Evolutionary conservation across 2,113 vertebrate genomes (phyloP).

Genomic region (Myocastor coypus): DNA sequence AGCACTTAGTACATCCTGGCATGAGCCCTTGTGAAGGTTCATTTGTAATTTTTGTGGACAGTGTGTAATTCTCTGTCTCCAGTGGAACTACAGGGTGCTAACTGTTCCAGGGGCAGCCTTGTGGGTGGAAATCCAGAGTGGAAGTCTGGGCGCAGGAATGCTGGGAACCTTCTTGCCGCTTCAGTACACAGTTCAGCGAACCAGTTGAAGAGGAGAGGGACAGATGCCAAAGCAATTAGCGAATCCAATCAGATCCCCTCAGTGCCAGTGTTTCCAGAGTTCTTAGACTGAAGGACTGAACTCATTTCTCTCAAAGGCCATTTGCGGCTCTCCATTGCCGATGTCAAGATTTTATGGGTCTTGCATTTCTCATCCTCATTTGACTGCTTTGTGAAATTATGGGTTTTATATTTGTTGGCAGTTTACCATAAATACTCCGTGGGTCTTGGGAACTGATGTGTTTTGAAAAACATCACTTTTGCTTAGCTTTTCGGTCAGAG

Average conservation of each 20-base stretch:
- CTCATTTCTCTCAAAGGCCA: slow-evolving; percentile 65
- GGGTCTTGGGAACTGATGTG: slow-evolving; percentile 23
- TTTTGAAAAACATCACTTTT: slow-evolving; percentile 68
- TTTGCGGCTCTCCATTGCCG: slow-evolving; percentile 71
- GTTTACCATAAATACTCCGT: not conserved
- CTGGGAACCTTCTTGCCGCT: slow-evolving; percentile 60
- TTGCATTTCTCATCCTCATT: slow-evolving; percentile 74
- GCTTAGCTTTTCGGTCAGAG: slow-evolving; percentile 47
- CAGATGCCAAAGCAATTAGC: slow-evolving; percentile 80
- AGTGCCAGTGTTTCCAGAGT: slow-evolving; percentile 78
- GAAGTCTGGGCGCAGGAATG: slow-evolving; percentile 70
- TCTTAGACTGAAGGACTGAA: slow-evolving; percentile 72
- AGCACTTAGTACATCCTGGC: not conserved
- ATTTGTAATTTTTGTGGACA: not conserved
- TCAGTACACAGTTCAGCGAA: slow-evolving; percentile 56
- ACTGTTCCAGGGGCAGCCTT: slow-evolving; percentile 42
- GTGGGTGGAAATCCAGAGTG: slow-evolving; percentile 71
- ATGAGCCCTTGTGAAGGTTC: not conserved
- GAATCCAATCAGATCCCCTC: slow-evolving; percentile 74
- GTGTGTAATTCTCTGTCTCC: slow-evolving; percentile 28
- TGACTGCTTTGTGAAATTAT: slow-evolving; percentile 65
- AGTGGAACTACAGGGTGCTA: slow-evolving; percentile 51
- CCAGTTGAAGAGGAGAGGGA: slow-evolving; percentile 74
- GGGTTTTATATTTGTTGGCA: slow-evolving; percentile 74
- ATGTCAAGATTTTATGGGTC: slow-evolving; percentile 68